A percentile compares a stretch with the other conserved stretches of the same genome.
Evolutionary conservation across 2,888 invertebrate species (phyloP).

Genomic region (Plebejus melissa): DNA sequence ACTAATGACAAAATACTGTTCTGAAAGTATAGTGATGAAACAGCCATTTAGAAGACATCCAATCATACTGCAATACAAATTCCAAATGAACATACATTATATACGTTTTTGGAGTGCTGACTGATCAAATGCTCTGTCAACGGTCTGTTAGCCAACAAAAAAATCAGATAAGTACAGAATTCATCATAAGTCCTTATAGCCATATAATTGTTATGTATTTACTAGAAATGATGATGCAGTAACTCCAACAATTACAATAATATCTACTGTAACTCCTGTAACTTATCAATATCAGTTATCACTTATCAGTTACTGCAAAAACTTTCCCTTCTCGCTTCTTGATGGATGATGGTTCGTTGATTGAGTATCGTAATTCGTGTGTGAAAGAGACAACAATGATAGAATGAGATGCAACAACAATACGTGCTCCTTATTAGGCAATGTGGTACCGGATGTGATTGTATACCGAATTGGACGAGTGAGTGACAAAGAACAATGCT

Average conservation of each 20-base stretch:
- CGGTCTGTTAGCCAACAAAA: too few species aligned
- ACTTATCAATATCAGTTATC: not conserved
- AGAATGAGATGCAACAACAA: not conserved
- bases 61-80: too few species aligned
- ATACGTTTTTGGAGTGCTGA: too few species aligned
- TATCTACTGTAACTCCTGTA: not conserved
- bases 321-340: not conserved
- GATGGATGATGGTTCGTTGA: not conserved
- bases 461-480: constrained; percentile 2
- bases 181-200: too few species aligned
- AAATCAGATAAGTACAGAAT: too few species aligned
- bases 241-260: not conserved
- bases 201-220: too few species aligned
- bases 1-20: too few species aligned
- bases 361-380: not conserved
- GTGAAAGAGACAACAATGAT: not conserved
- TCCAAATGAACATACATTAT: too few species aligned
- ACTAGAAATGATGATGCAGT: too few species aligned
- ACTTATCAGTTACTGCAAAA: not conserved
- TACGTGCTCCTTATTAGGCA: not conserved
- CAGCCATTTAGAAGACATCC: too few species aligned
- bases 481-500: not conserved
- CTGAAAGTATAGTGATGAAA: too few species aligned
- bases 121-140: too few species aligned
- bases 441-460: not conserved